Evolutionary conservation across 2,113 vertebrate genomes (phyloP).

Genomic region (Seriola quinqueradiata): DNA sequence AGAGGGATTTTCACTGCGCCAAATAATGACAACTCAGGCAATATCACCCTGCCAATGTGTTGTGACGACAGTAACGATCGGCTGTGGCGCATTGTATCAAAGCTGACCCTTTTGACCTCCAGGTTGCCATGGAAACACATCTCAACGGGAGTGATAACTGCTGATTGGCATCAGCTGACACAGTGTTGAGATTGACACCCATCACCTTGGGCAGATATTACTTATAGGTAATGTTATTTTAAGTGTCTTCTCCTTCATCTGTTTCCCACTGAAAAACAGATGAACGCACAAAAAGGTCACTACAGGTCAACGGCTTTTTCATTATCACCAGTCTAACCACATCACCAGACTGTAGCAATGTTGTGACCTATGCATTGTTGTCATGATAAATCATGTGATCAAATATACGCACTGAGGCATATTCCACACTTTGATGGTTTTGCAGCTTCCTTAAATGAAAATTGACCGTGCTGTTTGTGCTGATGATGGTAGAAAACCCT

Average conservation of each 20-base stretch:
- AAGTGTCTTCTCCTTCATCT: slow-evolving; percentile 22
- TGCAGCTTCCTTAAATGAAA: slow-evolving; percentile 67
- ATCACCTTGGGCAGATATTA: slow-evolving; percentile 44
- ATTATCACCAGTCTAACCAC: slow-evolving; percentile 35
- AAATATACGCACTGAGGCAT: slow-evolving; percentile 55
- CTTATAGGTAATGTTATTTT: slow-evolving; percentile 50
- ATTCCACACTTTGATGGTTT: slow-evolving; percentile 69
- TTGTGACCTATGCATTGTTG: slow-evolving; percentile 18
- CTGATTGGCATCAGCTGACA: slow-evolving; percentile 62
- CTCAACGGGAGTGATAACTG: slow-evolving; percentile 39
- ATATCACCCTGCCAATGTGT: slow-evolving; percentile 65
- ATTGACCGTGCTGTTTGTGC: slow-evolving; percentile 74
- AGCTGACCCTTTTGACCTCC: slow-evolving; percentile 70
- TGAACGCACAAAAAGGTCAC: slow-evolving; percentile 21
- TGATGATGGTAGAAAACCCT: slow-evolving; percentile 69
- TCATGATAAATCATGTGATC: slow-evolving; percentile 50
- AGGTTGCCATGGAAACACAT: slow-evolving; percentile 67
- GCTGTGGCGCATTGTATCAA: slow-evolving; percentile 62
- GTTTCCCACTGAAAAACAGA: slow-evolving; percentile 26
- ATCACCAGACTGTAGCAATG: not conserved
- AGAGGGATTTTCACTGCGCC: slow-evolving; percentile 66
- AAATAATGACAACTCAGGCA: slow-evolving; percentile 75
- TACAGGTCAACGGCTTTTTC: slow-evolving; percentile 40
- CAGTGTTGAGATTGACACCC: slow-evolving; percentile 44
- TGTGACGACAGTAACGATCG: slow-evolving; percentile 63